A percentile compares a stretch with the other conserved stretches of the same genome.
phyloP scores from a whole-genome alignment of 2,888 invertebrate species.

The Ormyrus labotus region DNA sequence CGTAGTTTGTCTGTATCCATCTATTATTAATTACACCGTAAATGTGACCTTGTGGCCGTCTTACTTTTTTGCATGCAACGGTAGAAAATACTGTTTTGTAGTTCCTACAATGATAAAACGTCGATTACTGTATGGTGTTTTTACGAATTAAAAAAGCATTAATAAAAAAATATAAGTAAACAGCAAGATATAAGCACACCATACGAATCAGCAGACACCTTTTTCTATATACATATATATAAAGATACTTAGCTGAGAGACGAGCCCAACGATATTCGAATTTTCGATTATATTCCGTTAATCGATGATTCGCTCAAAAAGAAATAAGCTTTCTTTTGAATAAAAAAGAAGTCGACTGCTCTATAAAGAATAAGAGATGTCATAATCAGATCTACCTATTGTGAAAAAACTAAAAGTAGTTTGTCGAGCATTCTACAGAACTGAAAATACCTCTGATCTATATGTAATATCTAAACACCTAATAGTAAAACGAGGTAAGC shows the following conservation, averaged over 20 bases:
- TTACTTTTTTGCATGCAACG: slow-evolving; percentile 41
- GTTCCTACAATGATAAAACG: slow-evolving; percentile 24
- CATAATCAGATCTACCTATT: slow-evolving; percentile 1
- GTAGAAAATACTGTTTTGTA: slow-evolving; percentile 40
- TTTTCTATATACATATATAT: slow-evolving; percentile 21
- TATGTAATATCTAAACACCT: slow-evolving; percentile 11
- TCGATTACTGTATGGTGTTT: slow-evolving; percentile 40
- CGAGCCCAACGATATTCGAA: not conserved
- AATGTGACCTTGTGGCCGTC: slow-evolving; percentile 11
- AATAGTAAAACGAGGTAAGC: slow-evolving; percentile 17
- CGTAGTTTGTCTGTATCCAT: slow-evolving; percentile 28
- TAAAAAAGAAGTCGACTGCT: slow-evolving; percentile 19
- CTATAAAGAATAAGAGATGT: slow-evolving; percentile 22
- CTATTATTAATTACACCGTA: slow-evolving; percentile 7
- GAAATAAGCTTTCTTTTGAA: not conserved
- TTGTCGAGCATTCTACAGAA: slow-evolving; percentile 46
- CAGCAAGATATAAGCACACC: not conserved
- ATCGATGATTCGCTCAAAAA: slow-evolving; percentile 1
- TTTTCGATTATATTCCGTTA: slow-evolving; percentile 16
- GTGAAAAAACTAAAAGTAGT: slow-evolving; percentile 17
- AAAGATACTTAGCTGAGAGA: slow-evolving; percentile 14
- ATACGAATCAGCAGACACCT: slow-evolving; percentile 12
- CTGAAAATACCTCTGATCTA: slow-evolving; percentile 42
- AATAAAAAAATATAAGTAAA: not conserved
- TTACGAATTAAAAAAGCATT: slow-evolving; percentile 5